Conservation (phyloP, 2,888 invertebrate genomes). For the Cactoblastis cactorum region DNA sequence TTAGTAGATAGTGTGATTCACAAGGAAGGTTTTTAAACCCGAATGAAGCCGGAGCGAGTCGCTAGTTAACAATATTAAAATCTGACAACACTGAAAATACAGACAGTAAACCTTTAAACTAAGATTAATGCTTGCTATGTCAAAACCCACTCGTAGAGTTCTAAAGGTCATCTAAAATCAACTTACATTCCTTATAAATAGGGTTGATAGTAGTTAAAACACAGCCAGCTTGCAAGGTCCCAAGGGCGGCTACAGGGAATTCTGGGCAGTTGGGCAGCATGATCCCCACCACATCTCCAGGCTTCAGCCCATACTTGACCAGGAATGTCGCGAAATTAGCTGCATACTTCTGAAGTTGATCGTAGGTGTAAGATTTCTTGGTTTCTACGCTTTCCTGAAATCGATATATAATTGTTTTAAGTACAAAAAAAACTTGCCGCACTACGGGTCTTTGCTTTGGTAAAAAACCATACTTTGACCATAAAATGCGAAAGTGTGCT, state of each 20-base stretch:
- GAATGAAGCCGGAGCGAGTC: too few relatives aligned
- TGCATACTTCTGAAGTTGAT: conserved; percentile 74
- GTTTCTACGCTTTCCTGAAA: conserved; percentile 66
- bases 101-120: too few relatives aligned
- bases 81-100: too few relatives aligned
- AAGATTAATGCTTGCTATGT: too few relatives aligned
- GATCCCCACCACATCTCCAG: conserved; percentile 83
- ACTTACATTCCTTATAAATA: conserved; percentile 82
- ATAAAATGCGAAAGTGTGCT: too few relatives aligned
- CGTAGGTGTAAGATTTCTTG: conserved; percentile 61
- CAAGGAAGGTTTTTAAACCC: too few relatives aligned
- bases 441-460: too few relatives aligned
- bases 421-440: too few relatives aligned
- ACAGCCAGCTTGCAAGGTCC: conserved; percentile 84
- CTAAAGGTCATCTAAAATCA: conserved; percentile 15
- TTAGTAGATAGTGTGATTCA: too few relatives aligned
- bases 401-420: not conserved
- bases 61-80: too few relatives aligned
- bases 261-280: conserved; percentile 88
- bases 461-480: too few relatives aligned
- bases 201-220: conserved; percentile 87
- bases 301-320: conserved; percentile 80
- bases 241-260: conserved; percentile 82
- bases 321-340: conserved; percentile 82
- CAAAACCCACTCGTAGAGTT: too few relatives aligned